Evolutionary conservation across 1,140 invertebrate genomes (phyloP), one percentile per base, ranked within the genome.

Genomic region (Ectropis grisescens): DNA sequence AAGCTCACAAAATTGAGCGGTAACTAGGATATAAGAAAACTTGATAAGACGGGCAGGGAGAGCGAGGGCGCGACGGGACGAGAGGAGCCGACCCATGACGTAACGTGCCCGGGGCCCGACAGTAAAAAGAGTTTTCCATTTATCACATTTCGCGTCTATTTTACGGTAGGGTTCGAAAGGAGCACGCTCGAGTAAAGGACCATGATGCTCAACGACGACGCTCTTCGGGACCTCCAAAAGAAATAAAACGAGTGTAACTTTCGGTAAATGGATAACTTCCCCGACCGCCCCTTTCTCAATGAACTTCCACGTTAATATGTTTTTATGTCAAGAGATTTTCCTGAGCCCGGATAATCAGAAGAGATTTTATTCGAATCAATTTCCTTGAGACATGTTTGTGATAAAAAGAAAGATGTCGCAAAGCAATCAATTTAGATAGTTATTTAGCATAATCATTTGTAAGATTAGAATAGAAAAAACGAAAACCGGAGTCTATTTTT

Each of bases 81-180:
- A 37, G 41, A 51, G 45, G 34, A 56, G 40, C 41, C 58, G 58
- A 52, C 58, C 62, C 57, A 59, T 65, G 64, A 72, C 59, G 56
- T 58, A 70, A 70, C 55, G 49, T 54, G 62, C 36, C 59, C 58
- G 51, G 48, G 58, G 51, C 56, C 53, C 56, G 47, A 71, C 72
- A 78, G 64, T 70, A 81, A 76, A 79, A 71, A 68, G 70, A 78
- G 61, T 75, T 62, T 64, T 59, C 59, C 69, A 81, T 81, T 79
- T 79, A 81, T 81, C 71, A 81, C 74, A 72, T 81, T 78, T 75
- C 60, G 67, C 71, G 65, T 81, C 64, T 79, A 79, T 79, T 79
- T 75, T 68, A 72, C 67, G 65, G 64, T 54, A 58, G 60, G 69
- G 67, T 60, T 64, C 58, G 60, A 52, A 66, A 61, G 60, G 61